Conservation (phyloP, 2,113 vertebrate species). For the Scomber japonicus region DNA sequence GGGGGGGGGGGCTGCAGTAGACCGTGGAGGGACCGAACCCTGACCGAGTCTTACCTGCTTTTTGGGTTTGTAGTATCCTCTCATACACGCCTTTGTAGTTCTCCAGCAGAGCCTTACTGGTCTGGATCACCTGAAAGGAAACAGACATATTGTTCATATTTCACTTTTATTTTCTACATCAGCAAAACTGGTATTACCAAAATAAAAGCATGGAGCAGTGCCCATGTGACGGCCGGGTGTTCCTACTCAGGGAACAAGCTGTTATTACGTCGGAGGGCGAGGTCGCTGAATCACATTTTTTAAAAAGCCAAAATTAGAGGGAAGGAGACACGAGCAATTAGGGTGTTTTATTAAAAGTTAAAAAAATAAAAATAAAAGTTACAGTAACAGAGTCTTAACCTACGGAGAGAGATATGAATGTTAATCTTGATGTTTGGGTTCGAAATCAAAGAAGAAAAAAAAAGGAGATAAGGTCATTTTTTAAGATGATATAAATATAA, state of each 20-base stretch:
- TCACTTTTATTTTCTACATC: constrained; percentile 24
- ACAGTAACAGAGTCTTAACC: background rate
- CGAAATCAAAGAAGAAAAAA: constrained; percentile 11
- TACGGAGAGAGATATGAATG: background rate
- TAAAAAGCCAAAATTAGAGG: constrained; percentile 67
- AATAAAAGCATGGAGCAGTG: constrained; percentile 34
- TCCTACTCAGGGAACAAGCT: constrained; percentile 52
- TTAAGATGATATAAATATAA: background rate
- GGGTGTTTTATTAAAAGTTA: constrained; percentile 52
- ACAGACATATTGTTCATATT: constrained; percentile 27
- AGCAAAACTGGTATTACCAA: constrained; percentile 31
- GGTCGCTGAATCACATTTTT: constrained; percentile 46
- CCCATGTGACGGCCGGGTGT: constrained; percentile 33
- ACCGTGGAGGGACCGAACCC: background rate
- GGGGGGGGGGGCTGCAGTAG: background rate
- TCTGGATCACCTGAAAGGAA: constrained; percentile 94
- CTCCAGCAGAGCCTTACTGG: constrained; percentile 91
- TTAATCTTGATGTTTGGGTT: background rate
- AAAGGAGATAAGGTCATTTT: constrained; percentile 6
- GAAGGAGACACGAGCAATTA: constrained; percentile 56
- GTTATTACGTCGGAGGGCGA: constrained; percentile 63
- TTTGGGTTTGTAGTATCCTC: constrained; percentile 93
- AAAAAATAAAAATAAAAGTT: too few species aligned
- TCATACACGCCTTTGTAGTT: constrained; percentile 91
- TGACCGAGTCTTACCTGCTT: constrained; percentile 80